Evolutionary conservation across 1,140 invertebrate species (phyloP).

Genomic region (Hormaphis cornu): DNA sequence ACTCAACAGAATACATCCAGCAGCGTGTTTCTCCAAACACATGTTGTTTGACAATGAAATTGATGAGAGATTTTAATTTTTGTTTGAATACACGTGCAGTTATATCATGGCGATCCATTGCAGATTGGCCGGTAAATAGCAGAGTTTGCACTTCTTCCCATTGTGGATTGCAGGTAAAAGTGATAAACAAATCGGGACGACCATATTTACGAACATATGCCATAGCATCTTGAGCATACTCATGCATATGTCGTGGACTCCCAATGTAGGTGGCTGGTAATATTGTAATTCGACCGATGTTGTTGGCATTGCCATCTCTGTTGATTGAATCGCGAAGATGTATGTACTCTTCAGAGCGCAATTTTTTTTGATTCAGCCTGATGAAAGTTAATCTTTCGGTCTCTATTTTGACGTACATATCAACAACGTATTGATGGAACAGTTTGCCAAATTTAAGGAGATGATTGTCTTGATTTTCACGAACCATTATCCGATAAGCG

Average conservation of each 20-base stretch:
- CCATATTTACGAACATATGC: conserved; percentile 45
- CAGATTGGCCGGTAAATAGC: conserved; percentile 37
- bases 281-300: conserved; percentile 34
- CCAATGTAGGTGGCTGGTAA: conserved; percentile 43
- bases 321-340: conserved; percentile 36
- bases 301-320: conserved; percentile 26
- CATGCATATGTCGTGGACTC: conserved; percentile 44
- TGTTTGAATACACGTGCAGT: conserved; percentile 33
- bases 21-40: too few species aligned
- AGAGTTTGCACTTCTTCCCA: conserved; percentile 43
- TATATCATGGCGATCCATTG: conserved; percentile 35
- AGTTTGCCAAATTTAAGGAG: too few species aligned
- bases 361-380: conserved; percentile 40
- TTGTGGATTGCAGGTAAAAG: conserved; percentile 45
- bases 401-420: conserved; percentile 43
- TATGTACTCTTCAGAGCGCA: conserved; percentile 40
- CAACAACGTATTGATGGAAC: conserved; percentile 38
- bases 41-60: too few species aligned
- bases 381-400: conserved; percentile 41
- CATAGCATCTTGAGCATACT: conserved; percentile 46
- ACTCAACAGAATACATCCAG: too few species aligned
- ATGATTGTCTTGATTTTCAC: too few species aligned
- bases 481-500: too few species aligned
- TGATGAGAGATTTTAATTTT: conserved; percentile 34
- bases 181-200: conserved; percentile 44